phyloP scores from a whole-genome alignment of 2,888 invertebrate genomes.

The Cephus runcator region DNA sequence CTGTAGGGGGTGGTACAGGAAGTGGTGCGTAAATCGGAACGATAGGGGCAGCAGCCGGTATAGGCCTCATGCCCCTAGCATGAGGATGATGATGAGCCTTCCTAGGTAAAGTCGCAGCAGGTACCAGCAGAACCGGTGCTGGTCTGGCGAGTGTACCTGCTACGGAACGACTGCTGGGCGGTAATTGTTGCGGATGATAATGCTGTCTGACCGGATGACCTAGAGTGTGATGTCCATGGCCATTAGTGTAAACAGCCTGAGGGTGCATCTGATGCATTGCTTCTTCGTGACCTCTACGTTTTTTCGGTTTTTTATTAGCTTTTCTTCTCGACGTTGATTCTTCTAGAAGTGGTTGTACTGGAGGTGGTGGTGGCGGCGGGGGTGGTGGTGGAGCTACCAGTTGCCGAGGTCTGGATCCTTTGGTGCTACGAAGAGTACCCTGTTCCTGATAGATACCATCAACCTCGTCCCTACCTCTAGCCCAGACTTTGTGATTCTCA shows the following conservation, averaged over 20 bases:
- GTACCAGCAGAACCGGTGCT: constrained; percentile 67
- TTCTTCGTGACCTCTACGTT: constrained; percentile 53
- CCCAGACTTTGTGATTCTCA: constrained; percentile 95
- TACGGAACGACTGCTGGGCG: constrained; percentile 55
- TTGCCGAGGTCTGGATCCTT: constrained; percentile 79
- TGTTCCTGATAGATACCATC: constrained; percentile 78
- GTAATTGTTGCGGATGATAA: constrained; percentile 51
- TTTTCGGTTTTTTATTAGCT: constrained; percentile 57
- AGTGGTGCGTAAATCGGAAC: constrained; percentile 66
- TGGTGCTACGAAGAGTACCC: constrained; percentile 67
- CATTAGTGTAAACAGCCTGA: constrained; percentile 61
- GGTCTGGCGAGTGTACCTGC: constrained; percentile 60
- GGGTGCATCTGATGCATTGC: constrained; percentile 58
- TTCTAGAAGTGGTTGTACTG: constrained; percentile 51
- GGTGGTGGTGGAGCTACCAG: constrained; percentile 83
- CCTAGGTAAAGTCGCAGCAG: constrained; percentile 67
- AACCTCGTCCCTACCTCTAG: constrained; percentile 80
- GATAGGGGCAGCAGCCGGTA: constrained; percentile 66
- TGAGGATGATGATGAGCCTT: constrained; percentile 59
- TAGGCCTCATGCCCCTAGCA: constrained; percentile 60
- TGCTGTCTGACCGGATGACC: constrained; percentile 59
- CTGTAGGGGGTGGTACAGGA: constrained; percentile 72
- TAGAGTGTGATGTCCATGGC: constrained; percentile 60
- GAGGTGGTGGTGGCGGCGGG: constrained; percentile 69
- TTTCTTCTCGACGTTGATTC: constrained; percentile 55